A percentile compares a stretch with the other conserved stretches of the same genome.
Evolutionary conservation across 2,797 vertebrate genomes (phyloP).

Genomic region (Orientallactaga sibirica): DNA sequence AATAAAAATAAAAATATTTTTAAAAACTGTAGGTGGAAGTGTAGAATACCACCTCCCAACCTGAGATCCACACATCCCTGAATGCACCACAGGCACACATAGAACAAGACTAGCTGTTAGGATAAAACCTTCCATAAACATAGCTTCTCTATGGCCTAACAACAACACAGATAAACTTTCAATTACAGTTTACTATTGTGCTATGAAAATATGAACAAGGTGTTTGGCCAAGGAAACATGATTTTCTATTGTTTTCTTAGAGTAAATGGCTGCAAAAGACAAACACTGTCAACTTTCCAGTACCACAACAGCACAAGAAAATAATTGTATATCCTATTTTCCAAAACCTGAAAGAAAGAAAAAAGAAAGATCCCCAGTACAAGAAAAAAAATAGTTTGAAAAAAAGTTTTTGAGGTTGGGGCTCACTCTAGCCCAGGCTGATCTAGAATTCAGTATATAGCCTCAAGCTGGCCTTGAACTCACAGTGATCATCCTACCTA

Average conservation of each 20-base stretch:
- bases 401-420: too few species aligned
- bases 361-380: neutral
- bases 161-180: slow-evolving; percentile 2
- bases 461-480: too few species aligned
- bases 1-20: neutral
- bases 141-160: slow-evolving; percentile 12
- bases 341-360: neutral
- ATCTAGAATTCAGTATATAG: too few species aligned
- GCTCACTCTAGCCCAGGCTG: too few species aligned
- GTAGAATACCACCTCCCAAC: neutral
- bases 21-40: slow-evolving; percentile 41
- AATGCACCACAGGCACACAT: neutral
- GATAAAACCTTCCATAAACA: neutral
- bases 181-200: neutral
- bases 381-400: neutral
- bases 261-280: slow-evolving; percentile 22
- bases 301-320: neutral
- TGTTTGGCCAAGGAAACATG: neutral
- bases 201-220: neutral
- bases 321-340: neutral
- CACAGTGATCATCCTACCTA: too few species aligned
- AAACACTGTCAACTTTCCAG: neutral
- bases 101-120: neutral
- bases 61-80: neutral
- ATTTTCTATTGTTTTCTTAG: neutral